Evolutionary conservation across 1,140 invertebrate species (phyloP), one percentile per base, ranked within the genome.

Genomic region (Trichonephila clavata): DNA sequence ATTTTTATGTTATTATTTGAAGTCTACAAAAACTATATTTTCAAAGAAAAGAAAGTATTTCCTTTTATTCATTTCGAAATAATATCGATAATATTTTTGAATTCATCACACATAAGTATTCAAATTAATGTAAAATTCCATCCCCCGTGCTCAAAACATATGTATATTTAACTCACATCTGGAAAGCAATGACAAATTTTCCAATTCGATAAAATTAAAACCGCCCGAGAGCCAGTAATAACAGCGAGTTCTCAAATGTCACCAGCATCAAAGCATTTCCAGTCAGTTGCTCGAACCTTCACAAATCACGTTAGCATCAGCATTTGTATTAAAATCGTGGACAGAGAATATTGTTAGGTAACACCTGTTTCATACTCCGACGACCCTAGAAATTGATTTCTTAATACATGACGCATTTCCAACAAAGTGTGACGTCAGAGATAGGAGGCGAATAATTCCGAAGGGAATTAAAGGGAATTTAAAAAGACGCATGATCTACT

Each of bases 401-500:
- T 77, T 60, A 89, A 68, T 77, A 71, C 61, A 61, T 89, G 87
- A 89, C 87, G 87, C 87, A 89, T 89, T 89, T 89, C 87, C 59
- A 87, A 63, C 59, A 87, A 63, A 65, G 86, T 65, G 65, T 89
- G 87, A 89, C 87, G 87, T 89, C 87, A 89, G 63, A 89, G 60
- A 60, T 57, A 43, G 60, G 59, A 21, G 50, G 86, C 86, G 61
- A 87, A 87, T 77, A 77, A 77, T 77, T 87, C 86, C 86, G 7
- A 20, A 24, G 86, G 86, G 86, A 87, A 61, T 87, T 61, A 63
- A n/a, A n/a, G n/a, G n/a, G n/a, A n/a, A n/a, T n/a, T n/a, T n/a
- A n/a, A 61, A 87, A 87, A 87, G 60, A 87, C 86, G 32, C 86
- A 32, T 57, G 60, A 32, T 84, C 57, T 16, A 84, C 50, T 84